Percentiles rank a stretch among this genome's conserved stretches.
Conservation (phyloP, 2,113 vertebrate genomes). For the Ibidorhyncha struthersii region DNA sequence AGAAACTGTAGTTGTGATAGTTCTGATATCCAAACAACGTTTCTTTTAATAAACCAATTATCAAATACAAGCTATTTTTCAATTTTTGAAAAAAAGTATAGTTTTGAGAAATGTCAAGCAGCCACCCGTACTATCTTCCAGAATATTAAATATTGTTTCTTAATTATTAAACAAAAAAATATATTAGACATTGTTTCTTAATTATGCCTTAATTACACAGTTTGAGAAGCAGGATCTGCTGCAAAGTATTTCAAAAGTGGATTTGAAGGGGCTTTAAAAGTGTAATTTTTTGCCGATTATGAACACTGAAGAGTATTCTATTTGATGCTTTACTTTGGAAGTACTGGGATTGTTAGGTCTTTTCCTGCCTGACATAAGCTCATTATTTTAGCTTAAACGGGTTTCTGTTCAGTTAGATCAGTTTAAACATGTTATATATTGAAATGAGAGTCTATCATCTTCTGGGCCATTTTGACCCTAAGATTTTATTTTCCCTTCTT, state of each 20-base stretch:
- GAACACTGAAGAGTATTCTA: neutral
- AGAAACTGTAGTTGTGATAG: neutral
- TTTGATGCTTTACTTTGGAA: neutral
- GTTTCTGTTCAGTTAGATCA: neutral
- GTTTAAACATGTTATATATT: neutral
- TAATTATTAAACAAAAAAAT: no score
- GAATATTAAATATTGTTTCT: neutral
- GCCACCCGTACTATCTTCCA: neutral
- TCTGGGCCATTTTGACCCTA: neutral
- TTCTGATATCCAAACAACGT: neutral
- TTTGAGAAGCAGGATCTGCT: neutral
- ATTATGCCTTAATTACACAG: neutral
- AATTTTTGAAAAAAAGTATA: fast-evolving
- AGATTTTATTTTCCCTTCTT: neutral
- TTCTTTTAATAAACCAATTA: neutral
- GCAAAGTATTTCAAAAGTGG: neutral
- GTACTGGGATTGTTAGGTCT: neutral
- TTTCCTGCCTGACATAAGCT: neutral
- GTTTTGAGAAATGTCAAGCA: neutral
- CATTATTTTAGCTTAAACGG: neutral
- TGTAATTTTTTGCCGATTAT: neutral
- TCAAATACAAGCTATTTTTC: neutral
- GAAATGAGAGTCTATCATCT: neutral
- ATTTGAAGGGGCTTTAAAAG: neutral
- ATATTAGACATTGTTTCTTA: neutral